These are phyloP conservation scores for Gambusia affinis DNA, from an alignment of 2,113 vertebrate genomes.

Conservation along the genomic window DNA sequence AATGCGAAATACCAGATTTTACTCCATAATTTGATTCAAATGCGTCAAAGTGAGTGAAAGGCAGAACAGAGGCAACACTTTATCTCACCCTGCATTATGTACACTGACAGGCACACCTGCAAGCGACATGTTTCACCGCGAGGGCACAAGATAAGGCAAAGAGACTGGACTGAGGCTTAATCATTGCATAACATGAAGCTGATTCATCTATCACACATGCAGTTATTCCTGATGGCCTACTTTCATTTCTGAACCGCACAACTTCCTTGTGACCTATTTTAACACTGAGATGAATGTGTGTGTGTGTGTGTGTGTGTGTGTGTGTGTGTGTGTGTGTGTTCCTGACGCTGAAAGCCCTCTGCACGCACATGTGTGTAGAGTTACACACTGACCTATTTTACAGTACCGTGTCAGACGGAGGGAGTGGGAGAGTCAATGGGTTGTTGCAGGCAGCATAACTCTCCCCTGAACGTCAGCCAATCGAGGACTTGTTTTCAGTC, in stretches of 20 bases:
- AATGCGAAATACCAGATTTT: neutral
- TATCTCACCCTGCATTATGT: too few species aligned
- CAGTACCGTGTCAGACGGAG: conserved; percentile 24
- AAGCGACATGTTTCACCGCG: conserved; percentile 48
- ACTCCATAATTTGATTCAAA: neutral
- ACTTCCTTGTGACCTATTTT: conserved; percentile 59
- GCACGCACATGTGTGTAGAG: conserved; percentile 24
- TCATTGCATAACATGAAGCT: conserved; percentile 70
- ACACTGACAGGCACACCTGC: conserved; percentile 7
- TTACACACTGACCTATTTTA: conserved; percentile 65
- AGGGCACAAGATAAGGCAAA: conserved; percentile 54
- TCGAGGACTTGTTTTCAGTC: conserved; percentile 31
- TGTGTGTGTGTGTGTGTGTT: conserved; percentile 7
- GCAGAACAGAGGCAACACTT: neutral
- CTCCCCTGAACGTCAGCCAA: conserved; percentile 47
- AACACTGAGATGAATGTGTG: conserved; percentile 31
- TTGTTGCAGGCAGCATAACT: conserved; percentile 58
- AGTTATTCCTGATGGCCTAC: conserved; percentile 68
- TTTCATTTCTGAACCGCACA: conserved; percentile 56
- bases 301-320: conserved; percentile 2
- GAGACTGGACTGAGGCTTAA: conserved; percentile 40
- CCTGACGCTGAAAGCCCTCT: conserved; percentile 2
- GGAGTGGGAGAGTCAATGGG: conserved; percentile 47
- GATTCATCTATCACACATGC: conserved; percentile 59
- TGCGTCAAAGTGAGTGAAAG: neutral